phyloP scores from a whole-genome alignment of 1,140 invertebrate species.

The Drosophila bocqueti region DNA sequence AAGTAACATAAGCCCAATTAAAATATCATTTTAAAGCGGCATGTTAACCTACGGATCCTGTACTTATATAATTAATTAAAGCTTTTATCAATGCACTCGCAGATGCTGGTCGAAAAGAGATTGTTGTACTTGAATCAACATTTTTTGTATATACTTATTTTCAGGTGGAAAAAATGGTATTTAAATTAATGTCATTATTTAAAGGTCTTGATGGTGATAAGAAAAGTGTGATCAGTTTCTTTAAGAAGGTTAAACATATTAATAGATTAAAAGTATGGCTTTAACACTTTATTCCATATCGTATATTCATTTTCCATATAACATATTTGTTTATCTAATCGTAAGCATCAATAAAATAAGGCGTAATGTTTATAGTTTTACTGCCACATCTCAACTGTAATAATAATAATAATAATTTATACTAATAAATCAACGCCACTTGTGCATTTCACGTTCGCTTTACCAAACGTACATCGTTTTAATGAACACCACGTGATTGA shows the following conservation, averaged over 20 bases:
- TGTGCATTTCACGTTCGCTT: neutral
- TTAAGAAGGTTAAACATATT: neutral
- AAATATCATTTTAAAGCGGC: constrained; percentile 28
- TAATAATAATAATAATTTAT: neutral
- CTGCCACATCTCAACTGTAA: neutral
- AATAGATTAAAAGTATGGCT: neutral
- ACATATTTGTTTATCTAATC: neutral
- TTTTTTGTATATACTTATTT: neutral
- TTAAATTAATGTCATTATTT: neutral
- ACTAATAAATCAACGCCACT: constrained; percentile 6
- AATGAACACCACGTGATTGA: constrained; percentile 1
- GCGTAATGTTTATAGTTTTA: neutral
- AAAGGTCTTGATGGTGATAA: neutral
- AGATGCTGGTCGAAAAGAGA: constrained; percentile 10
- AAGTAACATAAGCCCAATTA: constrained; percentile 38
- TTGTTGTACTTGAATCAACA: neutral
- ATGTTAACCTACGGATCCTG: constrained; percentile 31
- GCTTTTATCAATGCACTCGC: constrained; percentile 6
- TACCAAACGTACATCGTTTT: neutral
- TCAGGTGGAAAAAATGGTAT: neutral
- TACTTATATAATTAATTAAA: constrained; percentile 36
- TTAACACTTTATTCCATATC: neutral
- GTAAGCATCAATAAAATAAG: neutral
- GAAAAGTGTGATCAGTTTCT: neutral
- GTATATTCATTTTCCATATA: neutral